These are phyloP conservation scores for Steatornis caripensis DNA, from an alignment of 2,113 vertebrate species.

Conservation along the genomic window DNA sequence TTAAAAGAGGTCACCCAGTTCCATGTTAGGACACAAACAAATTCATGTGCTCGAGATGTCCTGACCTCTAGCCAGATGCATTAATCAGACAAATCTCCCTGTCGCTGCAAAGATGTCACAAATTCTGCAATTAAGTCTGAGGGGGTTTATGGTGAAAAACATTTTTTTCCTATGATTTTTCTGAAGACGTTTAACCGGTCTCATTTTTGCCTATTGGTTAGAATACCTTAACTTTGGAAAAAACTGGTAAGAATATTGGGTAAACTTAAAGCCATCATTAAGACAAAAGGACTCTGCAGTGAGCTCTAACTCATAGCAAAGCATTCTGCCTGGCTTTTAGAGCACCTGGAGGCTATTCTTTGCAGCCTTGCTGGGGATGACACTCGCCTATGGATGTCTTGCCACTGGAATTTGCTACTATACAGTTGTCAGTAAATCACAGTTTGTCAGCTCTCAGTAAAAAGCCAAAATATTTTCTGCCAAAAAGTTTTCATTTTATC, in stretches of 20 bases:
- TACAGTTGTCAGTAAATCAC: background rate
- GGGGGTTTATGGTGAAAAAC: background rate
- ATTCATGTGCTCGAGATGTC: background rate
- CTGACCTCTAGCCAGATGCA: background rate
- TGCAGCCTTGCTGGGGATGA: background rate
- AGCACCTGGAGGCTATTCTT: background rate
- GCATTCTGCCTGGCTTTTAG: background rate
- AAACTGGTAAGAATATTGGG: background rate
- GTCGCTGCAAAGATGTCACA: accelerated
- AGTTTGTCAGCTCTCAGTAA: background rate
- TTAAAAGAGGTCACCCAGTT: background rate
- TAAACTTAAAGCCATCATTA: background rate
- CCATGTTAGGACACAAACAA: background rate
- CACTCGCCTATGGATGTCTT: background rate
- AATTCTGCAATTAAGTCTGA: background rate
- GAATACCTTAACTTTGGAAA: background rate
- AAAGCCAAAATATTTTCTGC: background rate
- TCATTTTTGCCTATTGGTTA: background rate
- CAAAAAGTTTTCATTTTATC: background rate
- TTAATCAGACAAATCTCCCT: background rate
- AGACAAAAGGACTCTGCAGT: background rate
- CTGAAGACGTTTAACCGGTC: background rate
- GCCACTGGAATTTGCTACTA: background rate
- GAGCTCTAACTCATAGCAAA: background rate
- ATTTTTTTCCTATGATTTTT: background rate